A percentile compares a stretch with the other conserved stretches of the same genome.
Conservation (phyloP, 2,888 invertebrate species). For the Petrolisthes cinctipes region DNA sequence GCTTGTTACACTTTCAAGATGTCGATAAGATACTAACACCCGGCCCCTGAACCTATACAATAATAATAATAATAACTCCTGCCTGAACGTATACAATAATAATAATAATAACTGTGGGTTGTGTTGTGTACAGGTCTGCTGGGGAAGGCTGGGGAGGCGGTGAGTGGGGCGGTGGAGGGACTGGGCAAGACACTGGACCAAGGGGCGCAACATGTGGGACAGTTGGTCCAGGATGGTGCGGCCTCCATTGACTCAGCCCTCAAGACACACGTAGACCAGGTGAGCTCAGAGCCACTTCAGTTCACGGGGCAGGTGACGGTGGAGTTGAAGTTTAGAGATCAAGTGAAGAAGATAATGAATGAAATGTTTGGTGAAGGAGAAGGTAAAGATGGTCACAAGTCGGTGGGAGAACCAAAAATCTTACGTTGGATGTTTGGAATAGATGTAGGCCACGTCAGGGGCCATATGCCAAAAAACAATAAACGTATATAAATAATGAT, state of each 20-base stretch:
- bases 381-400: neutral
- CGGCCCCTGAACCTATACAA: neutral
- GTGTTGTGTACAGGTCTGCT: constrained; percentile 12
- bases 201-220: constrained; percentile 46
- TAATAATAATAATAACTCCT: neutral
- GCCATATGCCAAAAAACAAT: no score
- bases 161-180: constrained; percentile 38
- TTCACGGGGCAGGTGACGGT: neutral
- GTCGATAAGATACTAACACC: no score
- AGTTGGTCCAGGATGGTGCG: constrained; percentile 41
- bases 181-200: constrained; percentile 45
- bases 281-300: neutral
- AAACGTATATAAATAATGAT: no score
- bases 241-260: constrained; percentile 28
- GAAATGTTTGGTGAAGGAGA: neutral
- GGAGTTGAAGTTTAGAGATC: neutral
- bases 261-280: constrained; percentile 39
- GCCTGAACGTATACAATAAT: neutral
- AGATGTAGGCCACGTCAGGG: no score
- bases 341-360: neutral
- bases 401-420: neutral
- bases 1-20: no score
- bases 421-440: no score
- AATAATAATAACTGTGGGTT: neutral
- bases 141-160: constrained; percentile 47